A percentile compares a stretch with the other conserved stretches of the same genome.
Conservation (phyloP, 2,113 vertebrate genomes). For the Antechinus stuartii region DNA sequence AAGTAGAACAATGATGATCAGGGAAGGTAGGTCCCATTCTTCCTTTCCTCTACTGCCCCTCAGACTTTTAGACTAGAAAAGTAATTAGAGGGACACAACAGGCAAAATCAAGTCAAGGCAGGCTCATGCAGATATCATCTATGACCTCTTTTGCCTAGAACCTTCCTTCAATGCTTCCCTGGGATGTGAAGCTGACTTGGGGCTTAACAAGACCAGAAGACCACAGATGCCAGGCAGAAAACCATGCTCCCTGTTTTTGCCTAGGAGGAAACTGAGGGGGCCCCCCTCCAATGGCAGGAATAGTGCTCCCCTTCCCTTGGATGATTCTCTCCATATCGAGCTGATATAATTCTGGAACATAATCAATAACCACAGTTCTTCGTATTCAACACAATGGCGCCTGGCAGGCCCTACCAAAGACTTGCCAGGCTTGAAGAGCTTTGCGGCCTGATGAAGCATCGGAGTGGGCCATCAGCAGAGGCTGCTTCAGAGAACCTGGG, state of each 20-base stretch:
- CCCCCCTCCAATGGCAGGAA: background rate
- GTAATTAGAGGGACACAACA: background rate
- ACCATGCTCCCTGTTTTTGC: background rate
- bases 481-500: background rate
- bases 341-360: background rate
- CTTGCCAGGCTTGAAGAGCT: background rate
- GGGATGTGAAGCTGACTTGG: background rate
- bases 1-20: background rate
- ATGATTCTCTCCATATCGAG: background rate
- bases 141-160: background rate
- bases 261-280: background rate
- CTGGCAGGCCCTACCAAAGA: background rate
- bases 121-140: background rate
- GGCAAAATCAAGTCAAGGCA: background rate
- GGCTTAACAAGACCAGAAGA: background rate
- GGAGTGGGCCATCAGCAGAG: background rate
- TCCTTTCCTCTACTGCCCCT: background rate
- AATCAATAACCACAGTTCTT: background rate
- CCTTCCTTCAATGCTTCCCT: no score
- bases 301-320: background rate
- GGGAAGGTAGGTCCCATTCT: background rate
- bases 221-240: background rate
- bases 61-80: conserved; percentile 1
- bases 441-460: background rate
- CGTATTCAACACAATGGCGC: background rate